phyloP scores from a whole-genome alignment of 2,888 invertebrate genomes.

The Sceliomorpha sp. region DNA sequence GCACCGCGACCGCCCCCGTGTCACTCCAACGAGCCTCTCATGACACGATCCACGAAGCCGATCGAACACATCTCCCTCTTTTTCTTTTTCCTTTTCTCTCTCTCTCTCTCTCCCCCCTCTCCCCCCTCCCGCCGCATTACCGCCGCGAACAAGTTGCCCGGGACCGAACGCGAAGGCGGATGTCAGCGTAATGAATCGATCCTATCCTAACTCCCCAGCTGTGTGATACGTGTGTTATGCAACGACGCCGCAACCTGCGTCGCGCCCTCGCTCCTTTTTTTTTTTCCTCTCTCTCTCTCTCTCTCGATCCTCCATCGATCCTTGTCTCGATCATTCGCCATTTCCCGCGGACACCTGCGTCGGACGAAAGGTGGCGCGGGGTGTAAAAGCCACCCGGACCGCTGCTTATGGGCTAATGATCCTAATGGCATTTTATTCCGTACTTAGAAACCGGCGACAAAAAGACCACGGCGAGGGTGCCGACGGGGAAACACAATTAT shows the following conservation, averaged over 20 bases:
- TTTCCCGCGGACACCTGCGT: too few relatives aligned
- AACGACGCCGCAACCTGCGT: too few relatives aligned
- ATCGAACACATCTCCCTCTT: conserved; percentile 61
- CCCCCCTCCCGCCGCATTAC: conserved; percentile 18
- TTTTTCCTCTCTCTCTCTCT: too few relatives aligned
- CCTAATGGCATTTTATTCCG: conserved; percentile 44
- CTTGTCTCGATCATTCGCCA: too few relatives aligned
- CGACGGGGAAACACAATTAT: conserved; percentile 51
- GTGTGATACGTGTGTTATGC: conserved; percentile 39
- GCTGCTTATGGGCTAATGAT: conserved; percentile 3
- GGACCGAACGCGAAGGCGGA: conserved; percentile 39
- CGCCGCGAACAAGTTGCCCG: conserved; percentile 30
- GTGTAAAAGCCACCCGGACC: too few relatives aligned
- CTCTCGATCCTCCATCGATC: too few relatives aligned
- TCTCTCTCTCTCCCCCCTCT: conserved; percentile 32
- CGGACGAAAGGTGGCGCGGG: too few relatives aligned
- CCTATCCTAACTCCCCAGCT: conserved; percentile 25
- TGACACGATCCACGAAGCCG: conserved; percentile 68
- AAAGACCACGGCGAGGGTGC: conserved; percentile 34
- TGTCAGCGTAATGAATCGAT: conserved; percentile 47
- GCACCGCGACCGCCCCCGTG: conserved; percentile 64
- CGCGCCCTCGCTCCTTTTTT: too few relatives aligned
- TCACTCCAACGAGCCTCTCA: conserved; percentile 79
- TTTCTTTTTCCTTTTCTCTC: conserved; percentile 28
- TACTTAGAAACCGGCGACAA: conserved; percentile 5